Evolutionary conservation across 2,113 vertebrate genomes (phyloP), one percentile per base, ranked within the genome.

Genomic region (Sorex fumeus): DNA sequence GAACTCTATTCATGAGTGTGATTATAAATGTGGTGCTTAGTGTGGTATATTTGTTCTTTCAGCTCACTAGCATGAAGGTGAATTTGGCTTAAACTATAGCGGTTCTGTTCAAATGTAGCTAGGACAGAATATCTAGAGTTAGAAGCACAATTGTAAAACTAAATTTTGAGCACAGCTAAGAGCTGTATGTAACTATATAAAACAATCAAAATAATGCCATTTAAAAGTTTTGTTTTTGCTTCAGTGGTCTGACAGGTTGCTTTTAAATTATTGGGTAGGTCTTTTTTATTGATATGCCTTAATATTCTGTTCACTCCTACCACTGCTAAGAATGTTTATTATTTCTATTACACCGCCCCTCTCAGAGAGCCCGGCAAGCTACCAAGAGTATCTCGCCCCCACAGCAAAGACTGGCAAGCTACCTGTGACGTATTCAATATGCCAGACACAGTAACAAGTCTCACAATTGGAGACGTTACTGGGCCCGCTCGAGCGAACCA

Each of bases 1-100:
- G 82, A 91, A 90, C 86, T 93, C 86, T 84, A 91, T 93, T 95
- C 88, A 95, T 71, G 64, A 91, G 75, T 47, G 28, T 91, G 77
- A 91, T 77, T 93, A 93, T 93, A 87, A 90, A 93, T 87, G 50
- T 90, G 85, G 82, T 93, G 85, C 91, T 96, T 32, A 90, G 50
- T 18, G 94, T 91, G 77, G 81, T 79, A 43, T 87, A 89, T 90
- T 80, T 91, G 81, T 67, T 93, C 71, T 94, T 89, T 93, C 28
- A 78, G 60, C 84, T 90, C 78, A 80, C 81, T 89, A 89, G 47
- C 66, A 89, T 53, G 32, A 87, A 71, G 77, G 81, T 87, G 75
- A 96, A 77, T 72, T 84, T 87, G 79, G 53, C 64, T 87, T 82
- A 40, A 70, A 57, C 86, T 85, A 85, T 40, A 90, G 78, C 72